phyloP scores from a whole-genome alignment of 2,113 vertebrate species.

The Glaucidium brasilianum region DNA sequence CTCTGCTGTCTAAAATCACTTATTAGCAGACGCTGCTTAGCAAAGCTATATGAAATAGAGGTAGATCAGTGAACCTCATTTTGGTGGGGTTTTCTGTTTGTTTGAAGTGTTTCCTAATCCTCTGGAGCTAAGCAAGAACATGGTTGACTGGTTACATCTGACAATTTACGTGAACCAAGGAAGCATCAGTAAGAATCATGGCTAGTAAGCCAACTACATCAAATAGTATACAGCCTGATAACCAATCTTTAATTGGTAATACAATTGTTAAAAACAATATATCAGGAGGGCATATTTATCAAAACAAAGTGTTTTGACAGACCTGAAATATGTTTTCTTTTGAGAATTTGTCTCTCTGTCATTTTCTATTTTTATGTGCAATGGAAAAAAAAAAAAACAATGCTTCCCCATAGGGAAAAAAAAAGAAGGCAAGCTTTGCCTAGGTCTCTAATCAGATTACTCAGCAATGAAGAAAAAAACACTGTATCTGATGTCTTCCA shows the following conservation, averaged over 20 bases:
- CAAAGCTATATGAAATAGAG: not conserved
- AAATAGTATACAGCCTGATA: not conserved
- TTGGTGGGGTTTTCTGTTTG: not conserved
- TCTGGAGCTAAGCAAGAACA: not conserved
- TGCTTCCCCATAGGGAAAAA: not conserved
- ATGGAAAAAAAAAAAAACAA: not conserved
- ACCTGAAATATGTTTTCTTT: not conserved
- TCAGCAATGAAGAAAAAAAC: not conserved
- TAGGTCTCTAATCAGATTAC: not conserved
- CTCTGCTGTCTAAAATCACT: not conserved
- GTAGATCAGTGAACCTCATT: not conserved
- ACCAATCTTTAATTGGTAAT: not conserved
- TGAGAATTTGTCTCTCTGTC: not conserved
- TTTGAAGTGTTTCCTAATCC: not conserved
- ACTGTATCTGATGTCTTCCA: not conserved
- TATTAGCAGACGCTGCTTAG: not conserved
- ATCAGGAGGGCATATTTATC: not conserved
- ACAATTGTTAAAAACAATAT: not conserved
- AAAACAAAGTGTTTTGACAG: conserved; percentile 20
- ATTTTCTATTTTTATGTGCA: not conserved
- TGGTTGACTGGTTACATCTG: not conserved
- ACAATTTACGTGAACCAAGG: not conserved
- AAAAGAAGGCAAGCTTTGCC: not conserved
- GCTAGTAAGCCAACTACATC: not conserved
- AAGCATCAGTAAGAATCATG: not conserved